These are phyloP conservation scores for Notodonta ziczac DNA, from an alignment of 2,888 invertebrate species.

Conservation along the genomic window DNA sequence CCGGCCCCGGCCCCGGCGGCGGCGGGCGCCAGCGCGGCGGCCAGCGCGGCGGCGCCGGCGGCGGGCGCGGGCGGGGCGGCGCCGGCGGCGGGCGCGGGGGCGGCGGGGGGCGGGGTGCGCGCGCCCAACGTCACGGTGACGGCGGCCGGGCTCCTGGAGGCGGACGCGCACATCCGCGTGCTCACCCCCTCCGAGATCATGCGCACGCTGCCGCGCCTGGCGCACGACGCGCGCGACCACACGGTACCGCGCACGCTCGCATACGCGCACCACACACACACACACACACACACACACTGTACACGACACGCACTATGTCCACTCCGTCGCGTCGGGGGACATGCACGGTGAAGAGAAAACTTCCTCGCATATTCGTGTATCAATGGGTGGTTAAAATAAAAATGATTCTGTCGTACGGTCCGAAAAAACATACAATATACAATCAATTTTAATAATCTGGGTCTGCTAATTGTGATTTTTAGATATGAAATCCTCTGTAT, in stretches of 20 bases:
- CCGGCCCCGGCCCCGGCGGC: conserved; percentile 47
- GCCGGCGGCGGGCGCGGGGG: conserved; percentile 24
- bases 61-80: conserved; percentile 25
- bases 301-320: background rate
- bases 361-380: background rate
- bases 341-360: background rate
- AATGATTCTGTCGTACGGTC: background rate
- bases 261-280: conserved; percentile 36
- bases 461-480: too few relatives aligned
- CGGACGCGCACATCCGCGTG: conserved; percentile 94
- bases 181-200: conserved; percentile 95
- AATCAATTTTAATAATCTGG: too few relatives aligned
- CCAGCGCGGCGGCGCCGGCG: conserved; percentile 34
- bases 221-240: conserved; percentile 81
- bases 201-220: conserved; percentile 94
- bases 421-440: too few relatives aligned
- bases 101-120: conserved; percentile 73
- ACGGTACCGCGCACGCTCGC: conserved; percentile 34
- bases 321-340: background rate
- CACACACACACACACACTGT: conserved; percentile 15
- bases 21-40: conserved; percentile 64
- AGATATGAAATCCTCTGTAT: too few relatives aligned
- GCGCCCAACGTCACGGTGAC: conserved; percentile 89
- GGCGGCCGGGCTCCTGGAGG: conserved; percentile 85
- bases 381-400: background rate